Evolutionary conservation across 2,797 vertebrate species (phyloP), one percentile per base, ranked within the genome.

Genomic region (Leucoraja ocellata): DNA sequence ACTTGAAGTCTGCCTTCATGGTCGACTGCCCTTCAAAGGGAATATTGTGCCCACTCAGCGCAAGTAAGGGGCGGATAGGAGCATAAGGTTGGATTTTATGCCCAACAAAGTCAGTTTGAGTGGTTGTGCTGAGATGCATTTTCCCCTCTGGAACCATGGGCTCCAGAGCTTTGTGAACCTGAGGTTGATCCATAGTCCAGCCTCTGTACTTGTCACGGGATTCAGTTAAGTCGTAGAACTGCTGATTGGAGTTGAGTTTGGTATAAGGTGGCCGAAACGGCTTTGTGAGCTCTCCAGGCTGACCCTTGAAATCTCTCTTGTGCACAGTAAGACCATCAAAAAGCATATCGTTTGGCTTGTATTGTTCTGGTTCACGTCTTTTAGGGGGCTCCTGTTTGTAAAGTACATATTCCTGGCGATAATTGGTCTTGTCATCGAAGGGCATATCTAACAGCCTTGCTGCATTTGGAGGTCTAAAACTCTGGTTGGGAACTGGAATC

Each of bases 251-350:
- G 0, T 1, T 18, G 77, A 54, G 2, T n/a, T 93, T n/a, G 21
- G 1, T 23, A 14, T 93, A 91, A 54, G 77, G 23, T 4, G 94
- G 95, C 93, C 95, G 96, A 94, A 74, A 1, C 28, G 93, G 94
- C 81, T 94, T 95, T 77, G 94, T 94, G 81, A 94, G 94, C 14
- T 95, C 32, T 36, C 95, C 95, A 32, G 46, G 1, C 18, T 94
- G 46, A 0, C 94, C 94, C 90, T 93, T 94, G 61, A 94, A 96
- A 83, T 94, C 95, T 23, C 95, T 23, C 46, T 79, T 95, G 74
- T 96, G 94, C 0, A 95, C 95, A 86, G 95, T 96, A 10, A 96
- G 94, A 73, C 88, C 94, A 79, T 96, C 94, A 65, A 96, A 96
- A 71, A 95, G 95, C 14, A 92, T 4, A 0, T 94, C 76, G 76